Conservation (phyloP, 1,140 invertebrate genomes). For the Triops longicaudatus region DNA sequence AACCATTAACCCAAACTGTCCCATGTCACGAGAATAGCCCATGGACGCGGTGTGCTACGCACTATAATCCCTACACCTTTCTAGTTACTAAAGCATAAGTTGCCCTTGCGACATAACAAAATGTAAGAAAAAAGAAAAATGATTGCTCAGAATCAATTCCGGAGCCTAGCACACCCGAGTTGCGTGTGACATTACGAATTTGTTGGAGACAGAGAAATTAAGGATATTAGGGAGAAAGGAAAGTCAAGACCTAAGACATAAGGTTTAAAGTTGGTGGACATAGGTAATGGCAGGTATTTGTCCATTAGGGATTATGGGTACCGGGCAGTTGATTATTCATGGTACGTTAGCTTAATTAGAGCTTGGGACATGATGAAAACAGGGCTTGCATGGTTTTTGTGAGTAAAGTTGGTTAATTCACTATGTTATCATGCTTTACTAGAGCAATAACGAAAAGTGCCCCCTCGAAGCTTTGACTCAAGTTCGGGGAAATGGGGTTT, state of each 20-base stretch:
- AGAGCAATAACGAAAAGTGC: constrained; percentile 5
- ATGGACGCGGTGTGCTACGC: not conserved
- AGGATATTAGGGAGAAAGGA: too few relatives aligned
- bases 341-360: not conserved
- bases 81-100: not conserved
- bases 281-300: too few relatives aligned
- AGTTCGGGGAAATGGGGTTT: not conserved
- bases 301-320: too few relatives aligned
- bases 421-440: not conserved
- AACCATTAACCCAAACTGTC: not conserved
- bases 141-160: not conserved
- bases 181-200: not conserved
- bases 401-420: not conserved
- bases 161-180: not conserved
- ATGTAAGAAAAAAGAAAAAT: not conserved
- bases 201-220: too few relatives aligned
- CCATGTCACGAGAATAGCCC: not conserved
- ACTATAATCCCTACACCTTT: not conserved
- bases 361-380: not conserved
- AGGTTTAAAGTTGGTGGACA: too few relatives aligned
- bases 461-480: not conserved
- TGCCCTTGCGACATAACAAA: not conserved
- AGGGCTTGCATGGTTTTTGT: not conserved
- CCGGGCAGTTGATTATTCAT: too few relatives aligned
- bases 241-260: too few relatives aligned